These are phyloP conservation scores for Trichosurus vulpecula DNA, from an alignment of 2,797 vertebrate species.

Conservation along the genomic window DNA sequence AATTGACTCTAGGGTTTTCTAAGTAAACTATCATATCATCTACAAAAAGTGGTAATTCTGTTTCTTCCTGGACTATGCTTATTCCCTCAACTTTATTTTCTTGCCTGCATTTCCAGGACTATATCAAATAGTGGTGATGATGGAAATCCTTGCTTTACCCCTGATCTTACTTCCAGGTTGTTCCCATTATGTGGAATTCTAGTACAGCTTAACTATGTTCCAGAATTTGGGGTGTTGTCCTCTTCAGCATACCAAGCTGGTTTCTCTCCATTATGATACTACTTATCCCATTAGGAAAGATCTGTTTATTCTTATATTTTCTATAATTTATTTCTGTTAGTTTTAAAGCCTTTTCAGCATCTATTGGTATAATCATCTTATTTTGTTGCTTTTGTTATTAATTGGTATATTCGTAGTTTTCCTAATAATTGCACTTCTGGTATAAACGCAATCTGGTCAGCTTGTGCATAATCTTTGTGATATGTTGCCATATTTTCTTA, in stretches of 20 bases:
- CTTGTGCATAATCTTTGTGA: not conserved
- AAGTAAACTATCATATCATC: not conserved
- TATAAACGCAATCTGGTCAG: not conserved
- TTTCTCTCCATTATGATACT: not conserved
- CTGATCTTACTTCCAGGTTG: not conserved
- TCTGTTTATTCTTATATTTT: not conserved
- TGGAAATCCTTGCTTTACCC: not conserved
- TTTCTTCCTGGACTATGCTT: not conserved
- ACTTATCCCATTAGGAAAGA: not conserved
- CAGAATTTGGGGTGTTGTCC: not conserved
- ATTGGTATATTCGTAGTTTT: not conserved
- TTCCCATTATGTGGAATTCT: not conserved
- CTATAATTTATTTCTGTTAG: not conserved
- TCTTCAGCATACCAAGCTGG: not conserved
- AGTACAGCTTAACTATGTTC: not conserved
- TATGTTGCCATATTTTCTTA: not conserved
- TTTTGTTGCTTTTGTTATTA: not conserved
- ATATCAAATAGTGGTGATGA: not conserved
- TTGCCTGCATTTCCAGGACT: not conserved
- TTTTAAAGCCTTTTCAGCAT: not conserved
- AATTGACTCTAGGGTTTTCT: not conserved
- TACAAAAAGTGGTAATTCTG: not conserved
- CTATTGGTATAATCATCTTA: not conserved
- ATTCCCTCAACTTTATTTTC: not conserved
- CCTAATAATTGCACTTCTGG: not conserved